phyloP scores from a whole-genome alignment of 2,797 vertebrate species.

The Ctenosaura bakeri region DNA sequence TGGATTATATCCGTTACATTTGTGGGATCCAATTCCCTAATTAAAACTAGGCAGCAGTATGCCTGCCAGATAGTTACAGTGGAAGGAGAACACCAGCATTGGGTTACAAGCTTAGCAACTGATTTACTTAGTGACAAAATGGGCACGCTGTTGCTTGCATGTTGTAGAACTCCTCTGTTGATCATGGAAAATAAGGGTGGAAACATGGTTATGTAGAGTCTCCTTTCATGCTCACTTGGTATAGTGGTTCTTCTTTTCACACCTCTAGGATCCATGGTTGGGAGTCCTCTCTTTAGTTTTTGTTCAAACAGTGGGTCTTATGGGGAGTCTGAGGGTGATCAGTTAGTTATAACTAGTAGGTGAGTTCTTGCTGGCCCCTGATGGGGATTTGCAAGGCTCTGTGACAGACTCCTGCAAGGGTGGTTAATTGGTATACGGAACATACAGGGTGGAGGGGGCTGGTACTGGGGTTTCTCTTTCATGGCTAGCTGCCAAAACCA shows the following conservation, averaged over 20 bases:
- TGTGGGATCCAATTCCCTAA: background rate
- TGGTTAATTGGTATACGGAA: background rate
- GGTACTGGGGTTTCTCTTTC: background rate
- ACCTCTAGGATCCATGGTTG: background rate
- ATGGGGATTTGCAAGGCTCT: background rate
- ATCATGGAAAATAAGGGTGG: background rate
- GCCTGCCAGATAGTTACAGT: background rate
- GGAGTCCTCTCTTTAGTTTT: background rate
- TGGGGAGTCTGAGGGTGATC: background rate
- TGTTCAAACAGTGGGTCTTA: background rate
- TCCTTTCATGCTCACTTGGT: too few relatives aligned
- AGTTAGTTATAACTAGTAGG: background rate
- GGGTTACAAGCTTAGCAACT: background rate
- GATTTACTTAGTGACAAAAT: background rate
- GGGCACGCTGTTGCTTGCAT: background rate
- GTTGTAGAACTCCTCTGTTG: background rate
- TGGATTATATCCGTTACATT: background rate
- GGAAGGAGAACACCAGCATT: background rate
- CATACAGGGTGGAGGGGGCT: background rate
- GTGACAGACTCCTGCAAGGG: background rate
- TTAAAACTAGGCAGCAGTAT: background rate
- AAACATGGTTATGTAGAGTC: background rate
- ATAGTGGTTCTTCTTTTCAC: background rate
- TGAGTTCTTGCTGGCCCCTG: background rate
- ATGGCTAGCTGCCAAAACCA: constrained; percentile 18